These are phyloP conservation scores for Mirza zaza DNA, from an alignment of 2,113 vertebrate species.

Conservation along the genomic window DNA sequence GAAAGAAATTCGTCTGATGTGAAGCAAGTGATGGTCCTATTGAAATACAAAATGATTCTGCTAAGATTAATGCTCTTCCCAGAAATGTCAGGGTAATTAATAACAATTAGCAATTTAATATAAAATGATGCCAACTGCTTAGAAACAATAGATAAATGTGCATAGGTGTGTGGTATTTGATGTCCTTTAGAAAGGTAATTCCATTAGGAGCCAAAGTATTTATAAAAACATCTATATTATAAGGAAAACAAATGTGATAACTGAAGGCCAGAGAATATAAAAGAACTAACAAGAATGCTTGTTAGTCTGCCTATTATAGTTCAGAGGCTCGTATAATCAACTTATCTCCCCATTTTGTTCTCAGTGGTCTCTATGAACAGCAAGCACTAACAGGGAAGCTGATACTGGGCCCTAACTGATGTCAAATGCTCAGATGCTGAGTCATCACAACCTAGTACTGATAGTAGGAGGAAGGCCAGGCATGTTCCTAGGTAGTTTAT, in stretches of 20 bases:
- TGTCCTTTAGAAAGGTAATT: constrained; percentile 50
- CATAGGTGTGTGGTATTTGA: background rate
- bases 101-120: constrained; percentile 67
- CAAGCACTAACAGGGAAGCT: background rate
- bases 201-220: background rate
- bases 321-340: background rate
- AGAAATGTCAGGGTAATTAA: constrained; percentile 80
- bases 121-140: constrained; percentile 64
- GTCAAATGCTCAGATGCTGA: background rate
- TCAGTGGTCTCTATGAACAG: background rate
- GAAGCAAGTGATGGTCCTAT: constrained; percentile 56
- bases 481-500: background rate
- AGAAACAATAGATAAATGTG: constrained; percentile 55
- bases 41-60: constrained; percentile 62
- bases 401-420: background rate
- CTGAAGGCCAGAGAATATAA: background rate
- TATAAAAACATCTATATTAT: constrained; percentile 45
- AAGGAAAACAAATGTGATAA: constrained; percentile 43
- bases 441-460: background rate
- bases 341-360: background rate
- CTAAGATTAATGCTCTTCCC: constrained; percentile 59
- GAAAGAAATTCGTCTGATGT: constrained; percentile 53
- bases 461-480: background rate
- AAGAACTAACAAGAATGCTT: background rate
- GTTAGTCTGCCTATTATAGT: background rate